These are phyloP conservation scores for Notothenia rossii DNA, from an alignment of 2,113 vertebrate genomes.

Conservation along the genomic window DNA sequence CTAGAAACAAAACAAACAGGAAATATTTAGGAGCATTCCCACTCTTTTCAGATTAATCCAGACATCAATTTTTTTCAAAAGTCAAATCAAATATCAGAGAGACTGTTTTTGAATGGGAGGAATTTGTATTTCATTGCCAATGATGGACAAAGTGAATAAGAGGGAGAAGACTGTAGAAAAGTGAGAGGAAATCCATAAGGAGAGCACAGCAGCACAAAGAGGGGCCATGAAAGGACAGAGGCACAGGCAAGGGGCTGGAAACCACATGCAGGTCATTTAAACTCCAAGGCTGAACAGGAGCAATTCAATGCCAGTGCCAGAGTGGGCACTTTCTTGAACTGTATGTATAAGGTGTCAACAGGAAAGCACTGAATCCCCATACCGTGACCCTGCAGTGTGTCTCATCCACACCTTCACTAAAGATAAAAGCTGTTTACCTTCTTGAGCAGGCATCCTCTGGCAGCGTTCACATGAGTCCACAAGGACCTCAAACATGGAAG, in stretches of 20 bases:
- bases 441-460: conserved; percentile 64
- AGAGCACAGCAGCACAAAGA: conserved; percentile 84
- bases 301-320: conserved; percentile 79
- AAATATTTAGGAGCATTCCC: conserved; percentile 81
- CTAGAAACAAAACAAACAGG: conserved; percentile 73
- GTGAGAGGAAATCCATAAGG: conserved; percentile 76
- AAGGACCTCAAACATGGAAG: conserved; percentile 56
- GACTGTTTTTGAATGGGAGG: background rate
- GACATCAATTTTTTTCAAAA: background rate
- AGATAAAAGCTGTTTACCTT: conserved; percentile 74
- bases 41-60: conserved; percentile 49
- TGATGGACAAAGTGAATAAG: conserved; percentile 43
- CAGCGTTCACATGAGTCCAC: conserved; percentile 57
- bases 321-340: conserved; percentile 78
- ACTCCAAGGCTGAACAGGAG: conserved; percentile 87
- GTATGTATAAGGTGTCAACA: conserved; percentile 69
- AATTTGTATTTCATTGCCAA: conserved; percentile 28
- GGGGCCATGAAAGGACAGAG: conserved; percentile 78
- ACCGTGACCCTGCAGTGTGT: conserved; percentile 69
- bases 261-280: conserved; percentile 88
- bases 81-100: background rate
- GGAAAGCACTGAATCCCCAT: conserved; percentile 72
- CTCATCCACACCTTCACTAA: conserved; percentile 64
- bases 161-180: conserved; percentile 81
- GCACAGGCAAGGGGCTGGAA: conserved; percentile 80